phyloP scores from a whole-genome alignment of 2,797 vertebrate genomes.

The Moxostoma hubbsi region DNA sequence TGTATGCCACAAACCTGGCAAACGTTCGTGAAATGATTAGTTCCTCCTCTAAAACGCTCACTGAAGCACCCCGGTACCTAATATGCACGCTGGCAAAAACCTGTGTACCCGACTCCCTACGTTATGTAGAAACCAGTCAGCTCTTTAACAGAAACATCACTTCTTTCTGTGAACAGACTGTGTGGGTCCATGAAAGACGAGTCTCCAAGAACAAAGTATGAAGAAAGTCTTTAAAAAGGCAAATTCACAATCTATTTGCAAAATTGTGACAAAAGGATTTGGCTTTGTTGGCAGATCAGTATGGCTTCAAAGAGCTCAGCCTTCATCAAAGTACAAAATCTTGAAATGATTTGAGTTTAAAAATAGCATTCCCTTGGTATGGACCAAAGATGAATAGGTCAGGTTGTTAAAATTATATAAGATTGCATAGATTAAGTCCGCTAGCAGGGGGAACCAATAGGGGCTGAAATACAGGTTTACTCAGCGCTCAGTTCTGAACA shows the following conservation, averaged over 20 bases:
- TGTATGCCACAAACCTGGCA: no score
- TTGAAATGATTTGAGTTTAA: conserved; percentile 25
- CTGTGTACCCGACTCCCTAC: no score
- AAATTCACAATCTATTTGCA: background rate
- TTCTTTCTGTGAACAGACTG: no score
- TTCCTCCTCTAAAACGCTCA: no score
- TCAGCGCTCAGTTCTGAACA: conserved; percentile 62
- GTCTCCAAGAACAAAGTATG: no score
- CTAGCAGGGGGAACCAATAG: conserved; percentile 67
- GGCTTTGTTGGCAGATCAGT: background rate
- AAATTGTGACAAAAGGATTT: background rate
- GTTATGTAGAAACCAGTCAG: no score
- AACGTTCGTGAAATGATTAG: no score
- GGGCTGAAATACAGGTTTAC: conserved; percentile 67
- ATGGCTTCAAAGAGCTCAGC: conserved; percentile 18
- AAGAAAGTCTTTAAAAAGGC: background rate
- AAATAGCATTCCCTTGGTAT: conserved; percentile 62
- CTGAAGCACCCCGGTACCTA: no score
- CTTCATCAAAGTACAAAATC: conserved; percentile 47
- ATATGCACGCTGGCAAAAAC: no score
- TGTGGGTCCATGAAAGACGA: no score
- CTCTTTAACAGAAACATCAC: background rate
- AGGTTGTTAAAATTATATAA: conserved; percentile 65
- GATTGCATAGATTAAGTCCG: conserved; percentile 67
- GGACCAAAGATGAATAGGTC: conserved; percentile 39